Evolutionary conservation across 2,113 vertebrate genomes (phyloP), one percentile per base, ranked within the genome.

Genomic region (Gopherus evgoodei): DNA sequence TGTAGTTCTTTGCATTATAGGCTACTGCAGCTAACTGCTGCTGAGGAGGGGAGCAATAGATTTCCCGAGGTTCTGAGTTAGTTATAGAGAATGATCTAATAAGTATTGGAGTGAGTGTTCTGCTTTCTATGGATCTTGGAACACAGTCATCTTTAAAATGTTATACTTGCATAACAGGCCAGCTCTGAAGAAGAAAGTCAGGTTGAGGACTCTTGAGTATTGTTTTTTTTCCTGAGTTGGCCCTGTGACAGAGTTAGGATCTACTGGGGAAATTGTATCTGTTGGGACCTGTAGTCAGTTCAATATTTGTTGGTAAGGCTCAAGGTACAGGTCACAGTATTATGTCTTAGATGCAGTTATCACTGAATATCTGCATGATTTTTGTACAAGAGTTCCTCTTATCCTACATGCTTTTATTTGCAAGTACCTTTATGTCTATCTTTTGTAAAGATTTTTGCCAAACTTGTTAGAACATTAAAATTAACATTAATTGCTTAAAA

Each of bases 371-470:
- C 83, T 91, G 17, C 49, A 91, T 53, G 35, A n/a, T 88, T 78
- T 3, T 57, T 57, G 1, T 8, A 65, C 80, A 72, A 8, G 49
- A 22, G 42, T 29, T 16, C 24, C 52, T 24, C 53, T 81, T 13
- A 5, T 0, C 0, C 35, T 72, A 10, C 83, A n/a, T 27, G 75
- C 4, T 89, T 80, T 89, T 42, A 9, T 4, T 95, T 59, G 29
- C 25, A 85, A 62, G 7, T 84, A 52, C 47, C 62, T 91, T 54
- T 62, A 10, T 84, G 10, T 87, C 80, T 88, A 42, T 83, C 76
- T 95, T 94, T 87, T 86, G 81, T 93, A 75, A 88, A 14, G 6
- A 8, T 93, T 94, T 65, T 29, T 21, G 19, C 62, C 72, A 83
- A 84, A 52, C 47, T 72, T 22, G 13, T 75, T 80, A 90, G 56